A percentile compares a stretch with the other conserved stretches of the same genome.
Conservation (phyloP, 2,113 vertebrate genomes). For the Ellobius talpinus region DNA sequence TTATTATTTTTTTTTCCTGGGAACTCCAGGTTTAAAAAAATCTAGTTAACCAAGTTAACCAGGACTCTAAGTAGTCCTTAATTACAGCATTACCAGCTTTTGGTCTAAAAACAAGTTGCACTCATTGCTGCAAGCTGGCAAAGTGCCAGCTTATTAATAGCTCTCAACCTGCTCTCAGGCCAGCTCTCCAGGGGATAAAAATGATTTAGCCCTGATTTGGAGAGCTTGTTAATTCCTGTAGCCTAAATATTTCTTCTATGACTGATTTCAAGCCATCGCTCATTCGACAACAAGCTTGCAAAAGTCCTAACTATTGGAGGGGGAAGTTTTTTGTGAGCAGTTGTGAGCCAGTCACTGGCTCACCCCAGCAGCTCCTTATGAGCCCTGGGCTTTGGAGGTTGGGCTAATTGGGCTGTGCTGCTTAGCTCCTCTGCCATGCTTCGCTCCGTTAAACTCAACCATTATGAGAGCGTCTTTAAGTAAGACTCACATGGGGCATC, state of each 20-base stretch:
- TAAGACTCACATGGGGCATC: neutral
- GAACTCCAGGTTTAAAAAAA: slow-evolving; percentile 39
- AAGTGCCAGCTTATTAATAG: slow-evolving; percentile 18
- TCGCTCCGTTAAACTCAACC: neutral
- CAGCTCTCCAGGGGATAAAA: neutral
- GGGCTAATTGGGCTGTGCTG: neutral
- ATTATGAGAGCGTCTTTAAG: neutral
- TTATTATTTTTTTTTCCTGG: neutral
- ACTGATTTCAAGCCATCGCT: slow-evolving; percentile 15
- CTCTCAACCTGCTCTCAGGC: neutral
- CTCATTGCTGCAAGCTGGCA: neutral
- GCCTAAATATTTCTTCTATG: slow-evolving; percentile 60
- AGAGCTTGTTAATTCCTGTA: slow-evolving; percentile 21
- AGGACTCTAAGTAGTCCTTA: slow-evolving; percentile 54
- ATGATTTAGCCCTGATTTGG: neutral
- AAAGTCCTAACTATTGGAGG: slow-evolving; percentile 40
- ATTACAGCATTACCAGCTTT: slow-evolving; percentile 47
- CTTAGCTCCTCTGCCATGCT: neutral
- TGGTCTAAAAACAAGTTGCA: slow-evolving; percentile 57
- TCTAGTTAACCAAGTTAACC: slow-evolving; percentile 20
- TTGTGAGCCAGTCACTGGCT: neutral
- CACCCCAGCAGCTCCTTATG: neutral
- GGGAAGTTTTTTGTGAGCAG: neutral
- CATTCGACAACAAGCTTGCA: neutral
- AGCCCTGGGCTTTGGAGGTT: neutral